A percentile compares a stretch with the other conserved stretches of the same genome.
phyloP scores from a whole-genome alignment of 2,113 vertebrate species.

The Trematocara variabile region DNA sequence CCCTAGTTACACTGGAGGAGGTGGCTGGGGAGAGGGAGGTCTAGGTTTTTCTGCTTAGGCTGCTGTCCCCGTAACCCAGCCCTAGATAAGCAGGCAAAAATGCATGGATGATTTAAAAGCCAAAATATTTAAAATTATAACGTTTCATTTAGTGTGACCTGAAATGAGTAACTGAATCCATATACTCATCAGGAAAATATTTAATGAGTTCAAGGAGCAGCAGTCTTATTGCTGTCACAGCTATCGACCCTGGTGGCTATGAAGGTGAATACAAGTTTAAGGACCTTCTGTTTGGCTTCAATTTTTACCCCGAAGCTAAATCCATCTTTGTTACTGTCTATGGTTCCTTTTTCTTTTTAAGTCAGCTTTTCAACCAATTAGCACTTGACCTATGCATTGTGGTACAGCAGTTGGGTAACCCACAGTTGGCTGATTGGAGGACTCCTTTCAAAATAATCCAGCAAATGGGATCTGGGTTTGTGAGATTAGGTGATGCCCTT shows the following conservation, averaged over 20 bases:
- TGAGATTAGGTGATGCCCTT: background rate
- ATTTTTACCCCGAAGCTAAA: background rate
- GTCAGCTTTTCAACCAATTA: background rate
- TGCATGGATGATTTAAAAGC: background rate
- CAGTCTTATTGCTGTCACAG: background rate
- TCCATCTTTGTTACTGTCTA: background rate
- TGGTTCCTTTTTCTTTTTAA: background rate
- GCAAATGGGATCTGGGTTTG: background rate
- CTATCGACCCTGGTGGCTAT: background rate
- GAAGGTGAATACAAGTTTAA: background rate
- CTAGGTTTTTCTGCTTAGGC: background rate
- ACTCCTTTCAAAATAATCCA: background rate
- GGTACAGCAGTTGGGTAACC: background rate
- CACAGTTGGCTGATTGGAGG: background rate
- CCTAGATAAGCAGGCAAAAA: background rate
- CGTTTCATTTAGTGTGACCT: background rate
- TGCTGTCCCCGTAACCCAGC: background rate
- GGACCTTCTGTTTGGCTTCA: background rate
- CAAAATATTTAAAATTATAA: background rate
- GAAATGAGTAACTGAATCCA: background rate
- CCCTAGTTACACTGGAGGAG: background rate
- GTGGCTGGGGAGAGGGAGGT: background rate
- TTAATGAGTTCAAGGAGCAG: background rate
- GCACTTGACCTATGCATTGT: background rate
- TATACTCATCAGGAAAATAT: background rate